Base-by-base conservation (phyloP, 1,140 invertebrate species). In the Bombus cullumanus region DNA sequence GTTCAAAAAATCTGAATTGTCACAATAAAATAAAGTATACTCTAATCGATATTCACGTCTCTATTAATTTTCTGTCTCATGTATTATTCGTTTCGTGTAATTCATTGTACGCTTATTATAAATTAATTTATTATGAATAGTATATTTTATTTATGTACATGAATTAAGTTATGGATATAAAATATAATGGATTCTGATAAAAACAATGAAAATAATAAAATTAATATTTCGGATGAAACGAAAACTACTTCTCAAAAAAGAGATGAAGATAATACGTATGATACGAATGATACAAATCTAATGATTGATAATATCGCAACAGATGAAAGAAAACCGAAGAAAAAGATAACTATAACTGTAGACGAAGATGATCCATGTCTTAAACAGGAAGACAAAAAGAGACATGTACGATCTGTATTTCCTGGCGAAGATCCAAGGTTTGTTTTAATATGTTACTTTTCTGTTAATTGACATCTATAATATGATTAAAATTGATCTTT, bases 391-490 rank as follows among this genome's bases (percentile, higher is more conserved):
- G 25, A 86, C 18, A 25, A 25, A 15, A 15, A 62, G 66, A 62
- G 3, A 28, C 15, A 15, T 15, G 1, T 3, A 2, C 13, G 15
- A 15, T 34, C 6, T 6, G 28, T 13, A 10, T 59, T 47, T 68
- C 73, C 87, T 68, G 91, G 89, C 34, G 9, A 39, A 31, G 93
- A 93, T 86, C 93, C 92, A 64, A 89, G 93, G 92, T 91, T 64
- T 68, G 41, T 73, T 25, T 73, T 31, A 77, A 8, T 1, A n/a
- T 28, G 3, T 37, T 57, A 22, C 5, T 22, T n/a, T 62, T 77
- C 13, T 64, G 13, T 37, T 25, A 28, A 34, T 66, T 9, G 5
- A 18, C 37, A 28, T 53, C 18, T 53, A 8, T 53, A 53, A 53
- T 53, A 34, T 3, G 28, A 28, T 72, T 41, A 47, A 13, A 31